Evolutionary conservation across 2,113 vertebrate species (phyloP).

Genomic region (Cichladusa arquata): DNA sequence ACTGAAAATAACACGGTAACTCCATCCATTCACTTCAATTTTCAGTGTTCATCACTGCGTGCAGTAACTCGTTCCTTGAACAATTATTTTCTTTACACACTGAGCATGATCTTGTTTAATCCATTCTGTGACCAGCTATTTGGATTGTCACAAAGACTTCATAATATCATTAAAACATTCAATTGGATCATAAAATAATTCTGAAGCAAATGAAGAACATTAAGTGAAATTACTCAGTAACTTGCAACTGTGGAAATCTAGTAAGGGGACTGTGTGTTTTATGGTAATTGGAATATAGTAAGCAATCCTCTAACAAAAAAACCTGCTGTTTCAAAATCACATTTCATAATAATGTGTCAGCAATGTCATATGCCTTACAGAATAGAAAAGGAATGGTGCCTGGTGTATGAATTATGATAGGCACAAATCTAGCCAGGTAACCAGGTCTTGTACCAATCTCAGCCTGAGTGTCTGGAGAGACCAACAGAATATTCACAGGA

Average conservation of each 20-base stretch:
- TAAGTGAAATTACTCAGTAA: constrained; percentile 55
- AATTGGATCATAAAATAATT: constrained; percentile 63
- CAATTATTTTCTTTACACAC: constrained; percentile 31
- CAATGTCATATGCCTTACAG: neutral
- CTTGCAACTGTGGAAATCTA: constrained; percentile 19
- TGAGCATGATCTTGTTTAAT: constrained; percentile 4
- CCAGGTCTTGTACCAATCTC: neutral
- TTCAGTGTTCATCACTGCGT: neutral
- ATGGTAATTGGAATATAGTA: constrained; percentile 35
- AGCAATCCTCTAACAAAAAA: constrained; percentile 20
- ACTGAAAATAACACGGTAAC: neutral
- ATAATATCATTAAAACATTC: constrained; percentile 59
- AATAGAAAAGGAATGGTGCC: neutral
- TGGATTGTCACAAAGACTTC: constrained; percentile 37
- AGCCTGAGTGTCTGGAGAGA: neutral
- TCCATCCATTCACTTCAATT: neutral
- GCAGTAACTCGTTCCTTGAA: neutral
- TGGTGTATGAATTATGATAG: neutral
- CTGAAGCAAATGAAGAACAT: constrained; percentile 57
- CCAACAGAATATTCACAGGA: neutral
- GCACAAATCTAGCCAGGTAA: neutral
- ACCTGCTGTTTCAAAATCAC: neutral
- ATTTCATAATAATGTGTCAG: neutral
- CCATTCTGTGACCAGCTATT: neutral
- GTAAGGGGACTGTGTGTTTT: neutral